These are phyloP conservation scores for Cygnus olor DNA, from an alignment of 2,797 vertebrate species.

Conservation along the genomic window DNA sequence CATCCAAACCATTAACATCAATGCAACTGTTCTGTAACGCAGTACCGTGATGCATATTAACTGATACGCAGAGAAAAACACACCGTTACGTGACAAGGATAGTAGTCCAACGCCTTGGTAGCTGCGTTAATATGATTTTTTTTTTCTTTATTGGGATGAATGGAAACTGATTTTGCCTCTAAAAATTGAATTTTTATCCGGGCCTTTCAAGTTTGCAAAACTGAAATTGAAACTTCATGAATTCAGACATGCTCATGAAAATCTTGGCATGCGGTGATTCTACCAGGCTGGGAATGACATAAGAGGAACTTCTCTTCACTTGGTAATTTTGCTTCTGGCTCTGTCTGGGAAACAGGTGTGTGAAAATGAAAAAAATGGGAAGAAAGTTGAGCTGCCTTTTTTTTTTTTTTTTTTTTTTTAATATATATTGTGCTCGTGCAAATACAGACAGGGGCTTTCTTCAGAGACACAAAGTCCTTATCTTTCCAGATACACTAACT, in stretches of 20 bases:
- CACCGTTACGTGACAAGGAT: neutral
- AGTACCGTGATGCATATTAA: neutral
- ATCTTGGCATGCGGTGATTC: neutral
- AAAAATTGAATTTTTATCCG: constrained; percentile 11
- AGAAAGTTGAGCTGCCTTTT: neutral
- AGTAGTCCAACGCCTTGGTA: neutral
- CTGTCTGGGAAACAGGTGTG: neutral
- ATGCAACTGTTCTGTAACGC: neutral
- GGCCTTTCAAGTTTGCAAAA: constrained; percentile 12
- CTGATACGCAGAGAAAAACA: neutral
- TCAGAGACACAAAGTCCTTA: neutral
- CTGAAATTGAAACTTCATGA: neutral
- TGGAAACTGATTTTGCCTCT: neutral
- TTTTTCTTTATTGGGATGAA: neutral
- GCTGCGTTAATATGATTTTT: neutral
- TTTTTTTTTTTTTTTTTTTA: neutral
- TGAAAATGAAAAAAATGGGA: neutral
- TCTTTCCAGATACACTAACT: neutral
- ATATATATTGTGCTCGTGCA: neutral
- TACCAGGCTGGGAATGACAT: neutral
- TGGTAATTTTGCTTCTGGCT: neutral
- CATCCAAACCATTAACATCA: neutral
- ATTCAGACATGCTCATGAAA: neutral
- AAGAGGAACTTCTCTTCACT: neutral
- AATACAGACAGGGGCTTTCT: neutral